These are phyloP conservation scores for Epiblema foenella DNA, from an alignment of 2,888 invertebrate genomes.

Conservation along the genomic window DNA sequence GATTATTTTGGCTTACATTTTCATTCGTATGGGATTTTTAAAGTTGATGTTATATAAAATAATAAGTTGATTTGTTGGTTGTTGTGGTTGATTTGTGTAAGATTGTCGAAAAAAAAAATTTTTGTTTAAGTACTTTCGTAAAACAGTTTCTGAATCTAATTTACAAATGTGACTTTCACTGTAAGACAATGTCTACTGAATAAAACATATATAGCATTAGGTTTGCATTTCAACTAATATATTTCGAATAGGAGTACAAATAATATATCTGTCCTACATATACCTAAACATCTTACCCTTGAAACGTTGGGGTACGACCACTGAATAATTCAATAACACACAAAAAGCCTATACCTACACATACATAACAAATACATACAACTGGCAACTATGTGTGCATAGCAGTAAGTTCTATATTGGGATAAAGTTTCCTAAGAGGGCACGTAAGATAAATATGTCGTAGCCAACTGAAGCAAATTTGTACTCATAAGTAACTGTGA, in stretches of 20 bases:
- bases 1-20: too few species aligned
- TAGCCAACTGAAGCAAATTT: conserved; percentile 77
- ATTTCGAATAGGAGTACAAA: conserved; percentile 52
- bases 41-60: neutral
- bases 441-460: conserved; percentile 81
- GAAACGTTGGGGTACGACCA: conserved; percentile 81
- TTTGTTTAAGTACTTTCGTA: neutral
- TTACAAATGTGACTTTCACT: neutral
- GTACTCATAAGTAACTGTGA: conserved; percentile 77
- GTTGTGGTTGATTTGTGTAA: too few species aligned
- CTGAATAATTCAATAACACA: conserved; percentile 84
- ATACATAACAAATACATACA: conserved; percentile 74
- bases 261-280: conserved; percentile 20
- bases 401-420: conserved; percentile 72
- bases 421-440: conserved; percentile 64
- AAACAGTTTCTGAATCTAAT: neutral
- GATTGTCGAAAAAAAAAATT: too few species aligned
- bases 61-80: too few species aligned
- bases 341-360: conserved; percentile 82
- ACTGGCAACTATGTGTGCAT: conserved; percentile 63
- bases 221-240: conserved; percentile 33
- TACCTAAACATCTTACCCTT: conserved; percentile 80
- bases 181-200: neutral
- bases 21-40: neutral
- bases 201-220: conserved; percentile 2